These are phyloP conservation scores for Ochropleura plecta DNA, from an alignment of 2,888 invertebrate species.

Conservation along the genomic window DNA sequence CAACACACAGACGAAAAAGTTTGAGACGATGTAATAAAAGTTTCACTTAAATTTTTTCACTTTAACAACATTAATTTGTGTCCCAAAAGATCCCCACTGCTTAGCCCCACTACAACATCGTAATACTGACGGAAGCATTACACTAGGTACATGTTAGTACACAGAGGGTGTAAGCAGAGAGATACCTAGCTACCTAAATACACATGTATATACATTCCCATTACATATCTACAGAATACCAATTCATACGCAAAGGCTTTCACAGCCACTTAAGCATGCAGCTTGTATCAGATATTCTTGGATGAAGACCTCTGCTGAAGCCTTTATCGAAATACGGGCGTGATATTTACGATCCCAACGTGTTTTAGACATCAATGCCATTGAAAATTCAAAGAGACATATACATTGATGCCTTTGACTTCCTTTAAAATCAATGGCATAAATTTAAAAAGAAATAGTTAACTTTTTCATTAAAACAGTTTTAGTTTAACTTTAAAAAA, in stretches of 20 bases:
- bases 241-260: conserved; percentile 11
- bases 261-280: conserved; percentile 14
- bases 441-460: not conserved
- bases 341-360: not conserved
- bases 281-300: not conserved
- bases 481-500: not conserved
- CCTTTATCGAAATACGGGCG: not conserved
- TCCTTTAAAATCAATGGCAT: not conserved
- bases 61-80: not conserved
- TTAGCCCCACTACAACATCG: conserved; percentile 49
- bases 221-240: conserved; percentile 7
- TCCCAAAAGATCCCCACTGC: conserved; percentile 1
- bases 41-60: too few species aligned
- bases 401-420: not conserved
- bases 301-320: not conserved
- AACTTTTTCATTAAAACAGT: not conserved
- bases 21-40: too few species aligned
- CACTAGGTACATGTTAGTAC: conserved; percentile 64
- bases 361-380: not conserved
- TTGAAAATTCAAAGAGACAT: not conserved
- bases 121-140: conserved; percentile 67
- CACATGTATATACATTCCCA: conserved; percentile 17
- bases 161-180: conserved; percentile 41
- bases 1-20: too few species aligned
- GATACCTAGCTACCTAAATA: conserved; percentile 13